Base-by-base conservation (phyloP, 2,113 vertebrate species). In the Ochotona curzoniae region DNA sequence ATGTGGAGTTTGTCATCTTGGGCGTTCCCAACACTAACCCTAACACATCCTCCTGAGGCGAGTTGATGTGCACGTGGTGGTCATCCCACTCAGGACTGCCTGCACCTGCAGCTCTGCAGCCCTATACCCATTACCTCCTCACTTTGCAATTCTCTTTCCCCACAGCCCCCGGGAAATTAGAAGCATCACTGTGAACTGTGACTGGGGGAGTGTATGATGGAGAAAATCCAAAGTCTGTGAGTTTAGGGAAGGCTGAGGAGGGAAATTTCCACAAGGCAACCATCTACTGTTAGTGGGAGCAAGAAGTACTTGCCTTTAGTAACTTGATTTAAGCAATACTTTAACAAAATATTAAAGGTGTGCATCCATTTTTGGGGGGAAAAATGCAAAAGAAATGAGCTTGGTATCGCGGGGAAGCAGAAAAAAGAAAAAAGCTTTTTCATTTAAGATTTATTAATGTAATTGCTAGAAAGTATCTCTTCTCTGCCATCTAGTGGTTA, bases 401-500 rank as follows among this genome's bases (percentile, higher is more conserved):
- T 30, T 28, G 20, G 51, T 69, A 74, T 14, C 73, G 28, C 57
- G 86, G 38, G 47, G 71, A 87, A 69, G 25, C 30, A 69, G n/a
- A 30, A 35, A 26, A 13, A 76, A 30, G 25, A 18, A 28, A 74
- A 30, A 14, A 17, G 4, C 23, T 38, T 74, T 80, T 70, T 21
- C 11, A 12, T 63, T 67, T 54, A 44, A 75, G 69, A 38, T n/a
- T 61, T 71, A 1, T 18, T 28, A 64, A n/a, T 60, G 14, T 20
- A 7, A 1, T 69, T n/a, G 23, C 30, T 85, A 23, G 47, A 61
- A 90, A 75, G n/a, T n/a, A 12, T 32, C 32, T 63, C 49, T 51
- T 9, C 30, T 86, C 1, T 32, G 76, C 83, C 60, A 84, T 89
- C 88, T 95, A 38, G 84, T 87, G 94, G 67, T 18, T 51, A 54